Percentiles rank a stretch among this genome's conserved stretches.
Evolutionary conservation across 2,888 invertebrate species (phyloP).

Genomic region (Amphipoea oculea): DNA sequence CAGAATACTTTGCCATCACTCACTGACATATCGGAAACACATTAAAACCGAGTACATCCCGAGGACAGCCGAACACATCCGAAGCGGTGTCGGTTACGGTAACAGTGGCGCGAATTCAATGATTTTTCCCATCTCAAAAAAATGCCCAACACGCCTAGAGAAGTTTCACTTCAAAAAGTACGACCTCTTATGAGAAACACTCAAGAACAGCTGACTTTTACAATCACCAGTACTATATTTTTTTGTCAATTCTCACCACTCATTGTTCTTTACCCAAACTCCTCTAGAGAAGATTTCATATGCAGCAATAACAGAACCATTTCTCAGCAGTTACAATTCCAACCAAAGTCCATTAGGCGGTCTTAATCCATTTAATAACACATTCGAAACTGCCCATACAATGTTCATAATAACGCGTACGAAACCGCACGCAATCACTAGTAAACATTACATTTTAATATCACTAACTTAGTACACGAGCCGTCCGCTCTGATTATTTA

Average conservation of each 20-base stretch:
- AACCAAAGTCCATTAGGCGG: conserved; percentile 29
- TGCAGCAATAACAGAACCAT: neutral
- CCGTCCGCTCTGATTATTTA: conserved; percentile 69
- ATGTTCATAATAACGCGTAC: conserved; percentile 39
- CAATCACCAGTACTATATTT: neutral
- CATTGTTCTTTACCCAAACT: neutral
- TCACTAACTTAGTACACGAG: conserved; percentile 55
- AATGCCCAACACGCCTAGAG: no score
- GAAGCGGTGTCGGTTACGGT: no score
- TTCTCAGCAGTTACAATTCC: conserved; percentile 8
- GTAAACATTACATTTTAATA: conserved; percentile 50
- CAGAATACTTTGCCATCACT: no score
- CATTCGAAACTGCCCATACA: conserved; percentile 37
- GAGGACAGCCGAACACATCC: no score
- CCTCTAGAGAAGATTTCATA: neutral
- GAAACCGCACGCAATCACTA: conserved; percentile 50
- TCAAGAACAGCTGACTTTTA: no score
- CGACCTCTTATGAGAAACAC: neutral
- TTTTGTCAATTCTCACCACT: neutral
- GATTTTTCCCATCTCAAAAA: no score
- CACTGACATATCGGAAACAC: no score
- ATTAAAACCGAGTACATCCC: no score
- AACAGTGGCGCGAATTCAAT: no score
- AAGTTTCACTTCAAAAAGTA: neutral
- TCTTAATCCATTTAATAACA: conserved; percentile 48